A percentile compares a stretch with the other conserved stretches of the same genome.
Evolutionary conservation across 2,113 vertebrate genomes (phyloP).

Genomic region (Abramis brama): DNA sequence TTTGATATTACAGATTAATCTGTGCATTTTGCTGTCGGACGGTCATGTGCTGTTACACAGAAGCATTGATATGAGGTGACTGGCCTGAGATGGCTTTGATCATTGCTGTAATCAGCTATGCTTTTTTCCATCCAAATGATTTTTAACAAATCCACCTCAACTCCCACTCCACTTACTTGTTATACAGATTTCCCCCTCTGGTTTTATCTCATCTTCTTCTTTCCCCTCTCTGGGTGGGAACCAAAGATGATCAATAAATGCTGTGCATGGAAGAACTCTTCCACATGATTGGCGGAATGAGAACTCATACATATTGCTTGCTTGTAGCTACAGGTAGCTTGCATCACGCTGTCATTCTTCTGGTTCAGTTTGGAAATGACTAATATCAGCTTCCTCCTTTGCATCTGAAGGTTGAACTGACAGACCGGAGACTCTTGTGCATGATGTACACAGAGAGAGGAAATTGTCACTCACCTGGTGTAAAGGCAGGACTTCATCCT

Average conservation of each 20-base stretch:
- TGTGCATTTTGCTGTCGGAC: not conserved
- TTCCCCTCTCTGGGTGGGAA: not conserved
- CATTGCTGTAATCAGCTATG: slow-evolving; percentile 22
- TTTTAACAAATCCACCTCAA: not conserved
- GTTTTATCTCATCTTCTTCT: not conserved
- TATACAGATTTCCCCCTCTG: not conserved
- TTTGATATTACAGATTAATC: slow-evolving; percentile 18
- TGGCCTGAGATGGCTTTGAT: slow-evolving; percentile 42
- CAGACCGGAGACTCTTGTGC: not conserved
- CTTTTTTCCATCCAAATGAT: not conserved
- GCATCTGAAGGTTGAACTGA: slow-evolving; percentile 9
- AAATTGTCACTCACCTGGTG: not conserved
- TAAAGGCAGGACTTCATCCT: not conserved
- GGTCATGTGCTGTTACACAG: not conserved
- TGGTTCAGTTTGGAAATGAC: not conserved
- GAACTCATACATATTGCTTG: not conserved
- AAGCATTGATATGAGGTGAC: slow-evolving; percentile 24
- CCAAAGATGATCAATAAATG: slow-evolving; percentile 5
- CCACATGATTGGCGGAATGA: slow-evolving; percentile 2
- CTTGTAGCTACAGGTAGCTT: slow-evolving; percentile 11
- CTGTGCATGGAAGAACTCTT: not conserved
- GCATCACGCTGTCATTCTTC: slow-evolving; percentile 15
- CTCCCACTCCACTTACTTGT: not conserved
- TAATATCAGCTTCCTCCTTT: not conserved
- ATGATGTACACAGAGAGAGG: not conserved